phyloP scores from a whole-genome alignment of 2,113 vertebrate genomes.

The Aspidoscelis tigris region DNA sequence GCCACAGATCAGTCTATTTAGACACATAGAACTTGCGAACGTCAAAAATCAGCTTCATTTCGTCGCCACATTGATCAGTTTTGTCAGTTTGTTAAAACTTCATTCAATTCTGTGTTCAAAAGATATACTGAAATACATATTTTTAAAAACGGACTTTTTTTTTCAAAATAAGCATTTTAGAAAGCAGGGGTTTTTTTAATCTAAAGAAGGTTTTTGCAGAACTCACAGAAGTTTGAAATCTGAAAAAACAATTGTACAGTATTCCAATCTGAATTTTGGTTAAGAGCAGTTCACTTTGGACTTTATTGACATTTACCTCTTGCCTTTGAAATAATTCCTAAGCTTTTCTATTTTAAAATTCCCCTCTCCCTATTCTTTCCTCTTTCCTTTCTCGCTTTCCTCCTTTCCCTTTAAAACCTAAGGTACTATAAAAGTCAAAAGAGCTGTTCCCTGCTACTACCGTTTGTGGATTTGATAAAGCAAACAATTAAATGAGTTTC shows the following conservation, averaged over 20 bases:
- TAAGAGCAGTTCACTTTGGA: background rate
- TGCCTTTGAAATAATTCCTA: too few species aligned
- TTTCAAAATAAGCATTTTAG: background rate
- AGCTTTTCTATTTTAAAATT: too few species aligned
- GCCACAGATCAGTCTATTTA: too few species aligned
- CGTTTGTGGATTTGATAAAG: constrained; percentile 61
- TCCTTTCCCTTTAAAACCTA: background rate
- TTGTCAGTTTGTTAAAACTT: background rate
- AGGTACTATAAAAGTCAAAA: constrained; percentile 31
- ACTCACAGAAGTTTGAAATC: background rate
- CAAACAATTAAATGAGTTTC: constrained; percentile 74
- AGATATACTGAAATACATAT: background rate
- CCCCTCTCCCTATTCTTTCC: background rate
- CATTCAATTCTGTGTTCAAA: background rate
- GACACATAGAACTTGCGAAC: background rate
- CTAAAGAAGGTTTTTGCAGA: background rate
- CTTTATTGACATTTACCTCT: too few species aligned
- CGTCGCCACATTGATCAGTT: background rate
- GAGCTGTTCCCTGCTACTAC: constrained; percentile 14
- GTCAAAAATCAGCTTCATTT: background rate
- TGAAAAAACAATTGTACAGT: too few species aligned
- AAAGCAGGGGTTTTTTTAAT: background rate
- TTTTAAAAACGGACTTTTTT: background rate
- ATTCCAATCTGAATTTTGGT: background rate
- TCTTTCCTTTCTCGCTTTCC: background rate